Percentiles rank a stretch among this genome's conserved stretches.
Evolutionary conservation across 2,113 vertebrate species (phyloP).

Genomic region (Apeltes quadracus): DNA sequence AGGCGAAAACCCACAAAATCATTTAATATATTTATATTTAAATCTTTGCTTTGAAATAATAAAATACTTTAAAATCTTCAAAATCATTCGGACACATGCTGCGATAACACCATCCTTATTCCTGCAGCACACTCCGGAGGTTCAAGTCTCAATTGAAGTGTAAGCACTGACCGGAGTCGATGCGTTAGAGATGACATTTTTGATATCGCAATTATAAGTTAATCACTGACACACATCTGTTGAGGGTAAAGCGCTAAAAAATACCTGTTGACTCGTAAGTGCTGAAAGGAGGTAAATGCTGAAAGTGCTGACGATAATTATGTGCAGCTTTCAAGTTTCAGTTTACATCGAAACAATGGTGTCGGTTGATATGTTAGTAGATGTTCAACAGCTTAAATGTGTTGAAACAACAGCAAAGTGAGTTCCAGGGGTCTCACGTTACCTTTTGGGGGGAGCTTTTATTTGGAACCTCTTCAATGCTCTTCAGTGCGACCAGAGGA

Average conservation of each 20-base stretch:
- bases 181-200: neutral
- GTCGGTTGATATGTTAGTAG: neutral
- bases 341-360: neutral
- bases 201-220: neutral
- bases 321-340: neutral
- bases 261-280: neutral
- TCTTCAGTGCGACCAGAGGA: neutral
- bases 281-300: neutral
- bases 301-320: neutral
- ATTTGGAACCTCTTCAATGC: neutral
- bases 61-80: neutral
- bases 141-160: neutral
- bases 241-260: neutral
- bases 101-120: neutral
- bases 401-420: neutral
- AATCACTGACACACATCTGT: neutral
- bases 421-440: neutral
- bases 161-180: neutral
- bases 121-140: neutral
- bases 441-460: neutral
- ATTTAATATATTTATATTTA: neutral
- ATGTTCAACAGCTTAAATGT: neutral
- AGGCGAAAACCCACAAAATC: neutral
- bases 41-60: neutral
- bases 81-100: neutral